Conservation (phyloP, 2,888 invertebrate species). For the Philonicus albiceps region DNA sequence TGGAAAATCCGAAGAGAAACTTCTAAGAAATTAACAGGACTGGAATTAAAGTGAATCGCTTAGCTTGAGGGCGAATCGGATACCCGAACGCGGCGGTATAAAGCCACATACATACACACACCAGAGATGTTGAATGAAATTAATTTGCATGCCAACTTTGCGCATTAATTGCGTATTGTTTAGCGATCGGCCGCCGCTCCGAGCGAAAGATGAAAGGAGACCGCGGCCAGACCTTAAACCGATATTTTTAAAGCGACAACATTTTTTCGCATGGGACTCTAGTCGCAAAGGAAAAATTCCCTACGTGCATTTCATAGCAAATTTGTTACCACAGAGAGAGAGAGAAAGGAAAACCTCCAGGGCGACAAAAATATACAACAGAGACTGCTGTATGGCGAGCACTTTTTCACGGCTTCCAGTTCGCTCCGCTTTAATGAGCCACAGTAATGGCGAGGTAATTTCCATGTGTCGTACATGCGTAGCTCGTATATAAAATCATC, state of each 20-base stretch:
- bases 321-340: too few relatives aligned
- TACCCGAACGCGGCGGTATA: not conserved
- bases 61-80: not conserved
- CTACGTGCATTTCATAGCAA: slow-evolving; percentile 33
- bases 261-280: slow-evolving; percentile 34
- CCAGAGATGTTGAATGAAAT: slow-evolving; percentile 18
- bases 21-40: not conserved
- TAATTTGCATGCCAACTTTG: slow-evolving; percentile 37
- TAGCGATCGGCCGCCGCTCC: not conserved
- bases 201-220: slow-evolving; percentile 11
- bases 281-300: slow-evolving; percentile 24
- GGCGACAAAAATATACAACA: not conserved
- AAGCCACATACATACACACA: not conserved
- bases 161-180: slow-evolving; percentile 42
- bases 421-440: not conserved
- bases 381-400: not conserved
- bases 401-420: not conserved
- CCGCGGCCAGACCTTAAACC: slow-evolving; percentile 21
- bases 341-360: not conserved
- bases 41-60: not conserved
- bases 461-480: not conserved
- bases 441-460: not conserved
- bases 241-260: slow-evolving; percentile 29
- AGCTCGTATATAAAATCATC: not conserved
- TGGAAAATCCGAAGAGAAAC: not conserved